Base-by-base conservation (phyloP, 1,140 invertebrate genomes). In the Arion vulgaris region DNA sequence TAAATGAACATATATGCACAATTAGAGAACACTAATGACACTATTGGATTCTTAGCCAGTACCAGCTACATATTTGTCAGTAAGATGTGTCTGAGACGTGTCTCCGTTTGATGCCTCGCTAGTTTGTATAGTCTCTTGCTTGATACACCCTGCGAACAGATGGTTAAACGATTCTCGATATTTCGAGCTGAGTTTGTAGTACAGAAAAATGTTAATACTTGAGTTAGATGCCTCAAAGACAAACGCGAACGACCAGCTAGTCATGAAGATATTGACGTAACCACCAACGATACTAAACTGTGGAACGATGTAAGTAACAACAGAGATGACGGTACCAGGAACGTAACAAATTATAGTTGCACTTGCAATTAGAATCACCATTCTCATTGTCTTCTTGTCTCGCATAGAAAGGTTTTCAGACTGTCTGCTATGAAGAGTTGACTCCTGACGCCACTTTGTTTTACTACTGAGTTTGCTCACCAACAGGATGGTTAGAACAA, bases 191-290 rank as follows among this genome's bases (percentile, higher is more conserved):
- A 79, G n/a, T 0, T 23, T 39, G 36, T 41, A 79, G 38, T 79
- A 79, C 28, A 79, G 19, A 19, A 79, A 39, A 28, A 79, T 79
- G 57, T 79, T 79, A 9, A 79, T 32, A 19, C 38, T 45, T 19
- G 76, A 79, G n/a, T 79, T 79, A 5, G 41, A 38, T 15, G 76
- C 32, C 26, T 79, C 76, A 23, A 79, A 66, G 23, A 49, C 62
- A 41, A 66, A 66, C 34, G 34, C 36, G 57, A 66, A 66, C 4
- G 76, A 66, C 51, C 51, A 79, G 19, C 5, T 66, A 17, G 53
- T 28, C 15, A 66, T 13, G 53, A 66, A 66, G 34, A 68, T 36
- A 38, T 79, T 79, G 17, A 36, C 36, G 34, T 45, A 79, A 1
- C 2, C n/a, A 23, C 76, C 76, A 26, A 38, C 57, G 15, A 66